Evolutionary conservation across 2,113 vertebrate genomes (phyloP).

Genomic region (Gadus chalcogrammus): DNA sequence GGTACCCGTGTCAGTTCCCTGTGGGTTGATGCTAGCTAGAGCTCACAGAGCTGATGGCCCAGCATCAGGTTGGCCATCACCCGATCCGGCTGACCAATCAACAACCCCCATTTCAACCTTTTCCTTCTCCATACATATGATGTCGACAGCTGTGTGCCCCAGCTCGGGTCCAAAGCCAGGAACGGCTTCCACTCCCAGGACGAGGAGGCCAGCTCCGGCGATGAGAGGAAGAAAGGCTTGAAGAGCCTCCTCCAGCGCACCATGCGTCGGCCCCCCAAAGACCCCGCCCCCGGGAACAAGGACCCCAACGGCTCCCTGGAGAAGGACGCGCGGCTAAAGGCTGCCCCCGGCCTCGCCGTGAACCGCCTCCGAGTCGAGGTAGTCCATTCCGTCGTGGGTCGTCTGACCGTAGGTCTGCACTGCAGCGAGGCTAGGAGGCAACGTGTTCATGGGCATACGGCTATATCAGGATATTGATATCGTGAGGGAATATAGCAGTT

Average conservation of each 20-base stretch:
- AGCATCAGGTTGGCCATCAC: no score
- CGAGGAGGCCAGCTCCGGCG: constrained; percentile 52
- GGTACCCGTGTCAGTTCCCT: no score
- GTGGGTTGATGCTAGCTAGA: no score
- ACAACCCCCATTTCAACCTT: no score
- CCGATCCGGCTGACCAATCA: no score
- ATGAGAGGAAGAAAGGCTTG: constrained; percentile 64
- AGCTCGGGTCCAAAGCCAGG: constrained; percentile 33
- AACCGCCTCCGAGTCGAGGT: constrained; percentile 29
- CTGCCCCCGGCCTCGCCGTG: neutral
- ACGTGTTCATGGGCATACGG: no score
- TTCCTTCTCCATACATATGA: no score
- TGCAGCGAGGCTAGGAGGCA: no score
- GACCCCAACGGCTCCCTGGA: constrained; percentile 33
- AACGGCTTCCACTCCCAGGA: constrained; percentile 41
- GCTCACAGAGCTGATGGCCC: no score
- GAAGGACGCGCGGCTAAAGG: constrained; percentile 11
- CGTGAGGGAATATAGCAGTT: no score
- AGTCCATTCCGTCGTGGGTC: neutral
- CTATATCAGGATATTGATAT: no score
- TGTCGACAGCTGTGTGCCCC: neutral
- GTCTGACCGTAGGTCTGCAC: neutral
- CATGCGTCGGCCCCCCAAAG: constrained; percentile 11
- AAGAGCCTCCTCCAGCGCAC: constrained; percentile 59
- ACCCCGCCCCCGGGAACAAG: neutral